A percentile compares a stretch with the other conserved stretches of the same genome.
Evolutionary conservation across 2,797 vertebrate species (phyloP).

Genomic region (Onychomys leucogaster): DNA sequence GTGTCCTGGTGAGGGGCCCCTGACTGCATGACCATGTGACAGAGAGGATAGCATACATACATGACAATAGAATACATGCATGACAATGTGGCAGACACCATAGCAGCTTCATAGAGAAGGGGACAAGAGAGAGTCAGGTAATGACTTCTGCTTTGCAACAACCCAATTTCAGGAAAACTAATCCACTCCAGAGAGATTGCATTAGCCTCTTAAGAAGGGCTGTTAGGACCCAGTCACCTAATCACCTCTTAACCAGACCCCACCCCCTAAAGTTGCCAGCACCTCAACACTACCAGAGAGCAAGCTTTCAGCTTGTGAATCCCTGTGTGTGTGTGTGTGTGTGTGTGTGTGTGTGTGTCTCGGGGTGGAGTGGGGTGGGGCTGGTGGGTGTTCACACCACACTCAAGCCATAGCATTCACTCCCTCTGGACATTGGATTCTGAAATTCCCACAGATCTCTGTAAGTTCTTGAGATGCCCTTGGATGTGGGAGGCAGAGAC

Average conservation of each 20-base stretch:
- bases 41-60: neutral
- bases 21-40: neutral
- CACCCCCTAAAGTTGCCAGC: neutral
- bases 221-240: neutral
- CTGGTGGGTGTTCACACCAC: fast-evolving
- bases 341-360: too few species aligned
- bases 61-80: too few species aligned
- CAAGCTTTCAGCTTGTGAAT: neutral
- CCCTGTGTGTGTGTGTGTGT: neutral
- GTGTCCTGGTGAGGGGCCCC: neutral
- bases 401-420: neutral
- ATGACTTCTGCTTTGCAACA: neutral
- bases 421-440: neutral
- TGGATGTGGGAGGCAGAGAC: neutral
- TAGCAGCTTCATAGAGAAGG: neutral
- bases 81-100: neutral
- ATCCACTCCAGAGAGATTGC: neutral
- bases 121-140: neutral
- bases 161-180: neutral
- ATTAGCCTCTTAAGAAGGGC: neutral
- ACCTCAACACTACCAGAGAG: neutral
- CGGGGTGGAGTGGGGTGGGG: neutral
- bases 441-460: constrained; percentile 30
- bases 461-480: neutral
- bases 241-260: neutral